Evolutionary conservation across 92 coral and sea anemone genomes (phyloP).

Genomic region (Zoanthus gigantus): DNA sequence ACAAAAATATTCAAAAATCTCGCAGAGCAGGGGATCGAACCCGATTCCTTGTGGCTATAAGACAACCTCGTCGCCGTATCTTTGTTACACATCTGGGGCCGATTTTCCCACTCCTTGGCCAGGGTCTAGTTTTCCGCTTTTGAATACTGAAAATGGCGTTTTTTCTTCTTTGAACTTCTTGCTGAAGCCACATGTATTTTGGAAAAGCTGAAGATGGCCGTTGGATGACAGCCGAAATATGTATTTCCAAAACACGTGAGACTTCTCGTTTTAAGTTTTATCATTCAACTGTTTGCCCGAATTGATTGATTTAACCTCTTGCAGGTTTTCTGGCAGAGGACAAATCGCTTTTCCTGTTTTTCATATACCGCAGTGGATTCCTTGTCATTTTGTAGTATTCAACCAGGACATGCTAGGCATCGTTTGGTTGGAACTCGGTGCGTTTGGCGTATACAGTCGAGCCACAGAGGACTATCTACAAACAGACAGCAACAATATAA

Average conservation of each 20-base stretch:
- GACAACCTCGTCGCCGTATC: too few relatives aligned
- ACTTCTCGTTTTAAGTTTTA: neutral
- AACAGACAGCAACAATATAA: neutral
- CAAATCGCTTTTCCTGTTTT: slow-evolving; percentile 80
- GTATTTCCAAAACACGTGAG: neutral
- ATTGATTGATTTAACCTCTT: neutral
- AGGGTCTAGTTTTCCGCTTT: too few relatives aligned
- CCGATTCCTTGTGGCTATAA: too few relatives aligned
- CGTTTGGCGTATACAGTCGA: slow-evolving; percentile 76
- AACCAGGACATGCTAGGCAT: slow-evolving; percentile 74
- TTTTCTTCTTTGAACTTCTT: too few relatives aligned
- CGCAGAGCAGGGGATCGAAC: too few relatives aligned
- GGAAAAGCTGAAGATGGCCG: too few relatives aligned
- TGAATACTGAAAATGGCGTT: too few relatives aligned
- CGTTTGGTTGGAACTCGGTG: slow-evolving; percentile 74
- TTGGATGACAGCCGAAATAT: too few relatives aligned
- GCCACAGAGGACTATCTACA: slow-evolving; percentile 67
- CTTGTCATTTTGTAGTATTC: slow-evolving; percentile 71
- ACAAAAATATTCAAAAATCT: too few relatives aligned
- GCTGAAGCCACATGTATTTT: too few relatives aligned
- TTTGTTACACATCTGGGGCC: too few relatives aligned
- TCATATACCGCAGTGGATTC: slow-evolving; percentile 70
- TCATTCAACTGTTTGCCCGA: neutral
- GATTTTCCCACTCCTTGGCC: too few relatives aligned
- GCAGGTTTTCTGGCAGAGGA: slow-evolving; percentile 78